Conservation (phyloP, 2,888 invertebrate genomes). For the Caradrina clavipalpis region DNA sequence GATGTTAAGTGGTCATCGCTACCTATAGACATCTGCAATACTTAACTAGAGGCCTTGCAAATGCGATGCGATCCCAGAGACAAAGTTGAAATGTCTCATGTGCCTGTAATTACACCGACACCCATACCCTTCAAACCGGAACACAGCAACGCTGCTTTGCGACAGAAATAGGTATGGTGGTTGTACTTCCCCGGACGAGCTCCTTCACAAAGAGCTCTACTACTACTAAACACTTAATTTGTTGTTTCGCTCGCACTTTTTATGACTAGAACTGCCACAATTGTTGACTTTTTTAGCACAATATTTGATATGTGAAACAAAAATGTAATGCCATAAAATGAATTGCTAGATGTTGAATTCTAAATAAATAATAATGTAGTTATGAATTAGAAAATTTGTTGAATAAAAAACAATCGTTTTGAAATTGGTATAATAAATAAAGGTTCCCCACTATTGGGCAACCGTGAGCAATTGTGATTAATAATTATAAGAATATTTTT, state of each 20-base stretch:
- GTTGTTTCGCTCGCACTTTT: conserved; percentile 2
- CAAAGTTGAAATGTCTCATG: no score
- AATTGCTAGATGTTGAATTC: conserved; percentile 7
- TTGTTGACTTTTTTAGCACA: background rate
- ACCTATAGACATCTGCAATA: no score
- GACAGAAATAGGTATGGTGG: no score
- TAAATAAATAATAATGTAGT: conserved; percentile 7
- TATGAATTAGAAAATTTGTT: conserved; percentile 15
- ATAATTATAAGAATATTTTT: conserved; percentile 63
- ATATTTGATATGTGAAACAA: background rate
- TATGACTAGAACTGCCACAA: background rate
- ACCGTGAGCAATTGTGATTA: conserved; percentile 56
- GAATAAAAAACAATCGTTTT: conserved; percentile 3
- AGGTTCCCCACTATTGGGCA: conserved; percentile 21
- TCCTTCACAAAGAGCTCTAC: no score
- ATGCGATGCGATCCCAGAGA: no score
- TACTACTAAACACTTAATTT: no score
- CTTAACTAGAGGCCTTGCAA: no score
- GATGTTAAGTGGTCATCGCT: no score
- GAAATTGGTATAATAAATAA: conserved; percentile 17
- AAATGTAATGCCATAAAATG: background rate
- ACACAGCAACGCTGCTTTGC: no score
- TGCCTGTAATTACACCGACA: no score
- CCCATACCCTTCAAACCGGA: no score
- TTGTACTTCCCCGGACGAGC: no score